Percentiles rank a stretch among this genome's conserved stretches.
These are phyloP conservation scores for Xestobium rufovillosum DNA, from an alignment of 2,888 invertebrate species.

Conservation along the genomic window DNA sequence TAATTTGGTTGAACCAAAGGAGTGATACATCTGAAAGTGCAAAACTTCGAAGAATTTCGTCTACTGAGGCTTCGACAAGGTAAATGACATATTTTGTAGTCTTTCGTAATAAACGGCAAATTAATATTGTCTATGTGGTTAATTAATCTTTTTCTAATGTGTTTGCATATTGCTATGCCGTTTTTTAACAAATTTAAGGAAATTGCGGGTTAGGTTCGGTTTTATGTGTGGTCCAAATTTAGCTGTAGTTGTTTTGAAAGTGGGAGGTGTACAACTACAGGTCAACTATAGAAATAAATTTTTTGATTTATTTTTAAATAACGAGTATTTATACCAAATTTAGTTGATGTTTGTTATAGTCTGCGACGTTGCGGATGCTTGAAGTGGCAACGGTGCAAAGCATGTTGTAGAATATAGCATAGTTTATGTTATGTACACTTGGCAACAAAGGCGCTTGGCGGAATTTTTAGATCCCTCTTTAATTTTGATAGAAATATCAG, in stretches of 20 bases:
- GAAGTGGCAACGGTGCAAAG: conserved; percentile 44
- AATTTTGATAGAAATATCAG: too few relatives aligned
- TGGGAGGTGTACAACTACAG: conserved; percentile 39
- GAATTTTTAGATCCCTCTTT: conserved; percentile 7
- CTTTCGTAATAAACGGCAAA: too few relatives aligned
- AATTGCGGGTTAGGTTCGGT: conserved; percentile 9
- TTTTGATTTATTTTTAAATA: conserved; percentile 24
- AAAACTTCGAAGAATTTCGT: conserved; percentile 30
- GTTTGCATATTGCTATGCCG: too few relatives aligned
- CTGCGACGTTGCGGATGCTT: conserved; percentile 43
- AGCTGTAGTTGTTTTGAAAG: conserved; percentile 33
- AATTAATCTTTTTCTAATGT: too few relatives aligned
- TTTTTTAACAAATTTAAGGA: too few relatives aligned
- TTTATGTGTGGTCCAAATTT: conserved; percentile 36
- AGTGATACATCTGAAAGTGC: conserved; percentile 32
- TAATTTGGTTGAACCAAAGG: conserved; percentile 30
- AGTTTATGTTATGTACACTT: conserved; percentile 22
- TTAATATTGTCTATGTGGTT: too few relatives aligned
- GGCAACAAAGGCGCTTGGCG: conserved; percentile 4
- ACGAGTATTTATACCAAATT: conserved; percentile 35
- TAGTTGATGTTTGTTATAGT: conserved; percentile 30
- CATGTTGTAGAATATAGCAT: conserved; percentile 38
- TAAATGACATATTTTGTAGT: conserved; percentile 42
- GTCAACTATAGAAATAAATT: too few relatives aligned
- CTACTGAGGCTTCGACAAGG: conserved; percentile 38